Evolutionary conservation across 2,888 invertebrate genomes (phyloP).

Genomic region (Pseudococcus longispinus): DNA sequence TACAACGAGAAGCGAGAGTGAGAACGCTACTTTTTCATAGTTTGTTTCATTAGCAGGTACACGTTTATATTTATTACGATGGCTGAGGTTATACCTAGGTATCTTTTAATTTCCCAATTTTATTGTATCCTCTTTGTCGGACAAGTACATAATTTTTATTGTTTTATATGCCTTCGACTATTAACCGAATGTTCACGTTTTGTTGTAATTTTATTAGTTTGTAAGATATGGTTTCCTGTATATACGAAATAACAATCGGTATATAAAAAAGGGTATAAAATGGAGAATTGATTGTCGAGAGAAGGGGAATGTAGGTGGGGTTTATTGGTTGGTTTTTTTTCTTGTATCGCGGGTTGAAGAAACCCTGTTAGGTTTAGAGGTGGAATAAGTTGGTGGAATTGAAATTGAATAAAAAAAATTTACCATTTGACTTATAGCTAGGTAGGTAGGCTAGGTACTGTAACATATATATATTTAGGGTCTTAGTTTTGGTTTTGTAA

Average conservation of each 20-base stretch:
- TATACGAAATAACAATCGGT: not conserved
- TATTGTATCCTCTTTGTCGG: slow-evolving; percentile 46
- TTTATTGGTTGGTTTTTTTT: not conserved
- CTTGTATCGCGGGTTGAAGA: not conserved
- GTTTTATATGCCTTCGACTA: slow-evolving; percentile 29
- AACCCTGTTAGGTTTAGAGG: not conserved
- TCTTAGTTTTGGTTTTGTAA: too few relatives aligned
- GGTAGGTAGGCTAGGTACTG: too few relatives aligned
- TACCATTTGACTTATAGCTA: not conserved
- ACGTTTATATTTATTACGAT: slow-evolving; percentile 25
- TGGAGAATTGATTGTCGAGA: not conserved
- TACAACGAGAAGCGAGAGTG: not conserved
- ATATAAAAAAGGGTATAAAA: not conserved
- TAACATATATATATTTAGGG: too few relatives aligned
- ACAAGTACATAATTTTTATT: slow-evolving; percentile 47
- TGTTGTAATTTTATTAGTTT: slow-evolving; percentile 13
- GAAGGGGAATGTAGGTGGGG: not conserved
- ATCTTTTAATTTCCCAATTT: slow-evolving; percentile 19
- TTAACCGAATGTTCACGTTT: not conserved
- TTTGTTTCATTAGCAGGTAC: slow-evolving; percentile 37
- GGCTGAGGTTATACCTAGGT: not conserved
- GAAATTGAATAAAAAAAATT: not conserved
- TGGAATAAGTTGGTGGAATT: not conserved
- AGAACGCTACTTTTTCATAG: slow-evolving; percentile 29
- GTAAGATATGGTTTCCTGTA: not conserved